phyloP scores from a whole-genome alignment of 2,113 vertebrate genomes.

The Oceanodroma tethys region DNA sequence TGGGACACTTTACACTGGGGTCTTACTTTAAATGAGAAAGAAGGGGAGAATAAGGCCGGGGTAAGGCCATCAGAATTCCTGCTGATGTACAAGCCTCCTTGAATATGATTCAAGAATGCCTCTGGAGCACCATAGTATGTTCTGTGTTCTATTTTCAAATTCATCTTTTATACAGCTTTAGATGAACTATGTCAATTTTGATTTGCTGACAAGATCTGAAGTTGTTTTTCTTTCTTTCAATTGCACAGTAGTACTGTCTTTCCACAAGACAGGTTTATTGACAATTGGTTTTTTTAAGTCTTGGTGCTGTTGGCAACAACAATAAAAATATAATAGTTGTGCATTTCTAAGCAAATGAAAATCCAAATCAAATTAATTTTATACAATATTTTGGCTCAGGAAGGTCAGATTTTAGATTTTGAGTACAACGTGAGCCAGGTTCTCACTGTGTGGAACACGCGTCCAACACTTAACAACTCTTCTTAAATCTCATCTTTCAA shows the following conservation, averaged over 20 bases:
- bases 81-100: not conserved
- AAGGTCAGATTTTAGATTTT: not conserved
- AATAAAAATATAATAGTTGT: not conserved
- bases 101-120: not conserved
- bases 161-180: not conserved
- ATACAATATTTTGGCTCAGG: not conserved
- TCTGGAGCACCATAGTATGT: not conserved
- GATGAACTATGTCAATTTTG: not conserved
- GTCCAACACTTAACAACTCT: not conserved
- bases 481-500: not conserved
- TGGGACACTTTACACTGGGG: not conserved
- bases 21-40: not conserved
- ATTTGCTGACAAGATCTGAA: not conserved
- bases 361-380: not conserved
- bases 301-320: not conserved
- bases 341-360: not conserved
- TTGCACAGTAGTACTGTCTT: not conserved
- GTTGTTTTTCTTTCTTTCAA: not conserved
- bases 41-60: not conserved
- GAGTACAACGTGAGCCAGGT: not conserved
- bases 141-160: not conserved
- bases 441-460: not conserved
- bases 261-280: not conserved
- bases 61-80: not conserved
- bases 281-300: not conserved